phyloP scores from a whole-genome alignment of 2,113 vertebrate species.

The Nanorana parkeri region DNA sequence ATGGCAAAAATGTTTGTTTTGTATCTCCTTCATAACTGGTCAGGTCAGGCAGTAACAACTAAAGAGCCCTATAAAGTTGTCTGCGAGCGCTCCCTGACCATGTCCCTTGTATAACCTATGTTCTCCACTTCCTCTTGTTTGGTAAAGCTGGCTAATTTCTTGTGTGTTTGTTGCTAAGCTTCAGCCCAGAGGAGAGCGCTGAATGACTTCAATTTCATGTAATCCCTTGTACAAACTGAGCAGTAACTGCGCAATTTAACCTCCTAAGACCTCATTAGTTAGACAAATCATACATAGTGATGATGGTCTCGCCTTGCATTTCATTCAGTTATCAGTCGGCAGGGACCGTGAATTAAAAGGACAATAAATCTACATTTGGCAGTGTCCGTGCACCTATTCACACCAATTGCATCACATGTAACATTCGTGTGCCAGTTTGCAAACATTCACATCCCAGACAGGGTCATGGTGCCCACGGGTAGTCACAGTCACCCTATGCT shows the following conservation, averaged over 20 bases:
- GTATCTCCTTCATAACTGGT: neutral
- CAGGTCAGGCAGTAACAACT: neutral
- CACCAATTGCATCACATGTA: no score
- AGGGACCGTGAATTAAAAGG: no score
- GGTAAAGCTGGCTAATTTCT: neutral
- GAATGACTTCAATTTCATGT: conserved; percentile 14
- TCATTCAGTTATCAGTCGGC: neutral
- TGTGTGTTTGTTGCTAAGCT: neutral
- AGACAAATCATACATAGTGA: neutral
- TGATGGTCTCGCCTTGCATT: neutral
- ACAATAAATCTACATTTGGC: no score
- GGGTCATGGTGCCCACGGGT: no score
- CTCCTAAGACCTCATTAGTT: neutral
- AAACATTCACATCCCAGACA: no score
- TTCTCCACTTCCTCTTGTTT: neutral
- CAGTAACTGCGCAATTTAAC: neutral
- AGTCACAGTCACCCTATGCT: no score
- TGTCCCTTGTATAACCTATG: conserved; percentile 7
- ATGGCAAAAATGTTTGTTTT: neutral
- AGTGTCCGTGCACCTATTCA: no score
- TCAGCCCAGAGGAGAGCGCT: neutral
- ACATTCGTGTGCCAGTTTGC: no score
- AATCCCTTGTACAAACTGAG: conserved; percentile 9
- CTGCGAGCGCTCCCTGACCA: neutral
- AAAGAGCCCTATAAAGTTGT: neutral